A percentile compares a stretch with the other conserved stretches of the same genome.
These are phyloP conservation scores for Salvelinus sp. DNA, from an alignment of 2,113 vertebrate genomes.

Conservation along the genomic window DNA sequence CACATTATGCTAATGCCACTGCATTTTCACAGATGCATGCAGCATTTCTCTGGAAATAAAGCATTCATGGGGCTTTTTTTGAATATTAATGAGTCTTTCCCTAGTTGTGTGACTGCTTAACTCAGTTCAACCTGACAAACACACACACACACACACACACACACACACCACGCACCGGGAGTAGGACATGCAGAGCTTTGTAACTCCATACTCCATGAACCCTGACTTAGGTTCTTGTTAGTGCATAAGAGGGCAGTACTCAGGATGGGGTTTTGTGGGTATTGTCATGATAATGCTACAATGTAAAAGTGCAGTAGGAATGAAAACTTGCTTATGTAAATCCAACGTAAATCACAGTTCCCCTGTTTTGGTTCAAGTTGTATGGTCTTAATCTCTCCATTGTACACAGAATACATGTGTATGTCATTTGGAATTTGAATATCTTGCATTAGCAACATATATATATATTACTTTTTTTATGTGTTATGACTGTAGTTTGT, in stretches of 20 bases:
- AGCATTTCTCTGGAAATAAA: neutral
- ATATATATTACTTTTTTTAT: no score
- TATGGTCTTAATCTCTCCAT: no score
- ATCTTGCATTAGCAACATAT: no score
- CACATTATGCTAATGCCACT: neutral
- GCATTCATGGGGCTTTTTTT: neutral
- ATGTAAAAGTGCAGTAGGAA: neutral
- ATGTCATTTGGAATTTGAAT: no score
- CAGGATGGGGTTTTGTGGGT: neutral
- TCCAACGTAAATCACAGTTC: no score
- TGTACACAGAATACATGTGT: no score
- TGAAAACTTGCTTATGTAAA: neutral
- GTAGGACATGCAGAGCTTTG: neutral
- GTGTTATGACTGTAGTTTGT: no score
- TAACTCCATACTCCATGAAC: neutral
- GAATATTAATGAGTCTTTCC: constrained; percentile 1
- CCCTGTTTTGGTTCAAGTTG: no score
- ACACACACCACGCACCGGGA: neutral
- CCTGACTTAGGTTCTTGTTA: neutral
- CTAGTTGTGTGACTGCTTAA: neutral
- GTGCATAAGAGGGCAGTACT: neutral
- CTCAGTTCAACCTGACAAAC: neutral
- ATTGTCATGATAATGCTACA: neutral
- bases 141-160: neutral
- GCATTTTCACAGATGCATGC: neutral